Evolutionary conservation across 1,140 invertebrate species (phyloP), one percentile per base, ranked within the genome.

Genomic region (Drosophila lacteicornis): DNA sequence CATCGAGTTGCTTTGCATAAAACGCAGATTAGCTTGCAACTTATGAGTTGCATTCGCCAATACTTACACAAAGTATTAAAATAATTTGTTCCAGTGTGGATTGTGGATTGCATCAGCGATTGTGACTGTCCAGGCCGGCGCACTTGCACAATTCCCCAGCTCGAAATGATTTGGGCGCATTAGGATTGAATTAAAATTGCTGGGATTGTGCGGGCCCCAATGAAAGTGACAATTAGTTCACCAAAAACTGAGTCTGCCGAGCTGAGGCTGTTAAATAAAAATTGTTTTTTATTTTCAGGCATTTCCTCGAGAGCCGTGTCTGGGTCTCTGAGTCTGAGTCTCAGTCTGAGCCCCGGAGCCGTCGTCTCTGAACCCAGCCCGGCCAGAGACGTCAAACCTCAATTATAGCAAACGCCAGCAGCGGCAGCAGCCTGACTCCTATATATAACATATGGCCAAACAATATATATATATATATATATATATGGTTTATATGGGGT

Each of bases 141-240:
- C 4, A 56, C 85, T 87, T 87, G 65, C 84, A 80, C 73, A 87
- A 87, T 88, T 43, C 53, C 15, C 53, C 2, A 22, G 53, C 40
- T 36, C 53, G 53, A 40, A 75, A 62, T 78, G 59, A 84, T 84
- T 87, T 88, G 67, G 81, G 80, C 80, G 80, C 83, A 84, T 87
- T 87, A 88, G 79, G 79, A 83, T 87, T 88, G 84, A 79, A 88
- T 88, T 88, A 88, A 88, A 80, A 88, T 88, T 79, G 86, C 87
- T 88, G 77, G 87, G 69, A 88, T 88, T 88, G 87, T 83, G 73
- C 81, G 55, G 57, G 25, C 51, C 57, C 77, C 81, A 71, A 90
- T 71, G 84, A 88, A 88, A 88, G 84, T 88, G 85, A 88, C 84
- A 90, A 88, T 88, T 88, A 88, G 80, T 83, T 75, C 67, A 55